phyloP scores from a whole-genome alignment of 1,140 invertebrate genomes.

The Phymastichus coffea region DNA sequence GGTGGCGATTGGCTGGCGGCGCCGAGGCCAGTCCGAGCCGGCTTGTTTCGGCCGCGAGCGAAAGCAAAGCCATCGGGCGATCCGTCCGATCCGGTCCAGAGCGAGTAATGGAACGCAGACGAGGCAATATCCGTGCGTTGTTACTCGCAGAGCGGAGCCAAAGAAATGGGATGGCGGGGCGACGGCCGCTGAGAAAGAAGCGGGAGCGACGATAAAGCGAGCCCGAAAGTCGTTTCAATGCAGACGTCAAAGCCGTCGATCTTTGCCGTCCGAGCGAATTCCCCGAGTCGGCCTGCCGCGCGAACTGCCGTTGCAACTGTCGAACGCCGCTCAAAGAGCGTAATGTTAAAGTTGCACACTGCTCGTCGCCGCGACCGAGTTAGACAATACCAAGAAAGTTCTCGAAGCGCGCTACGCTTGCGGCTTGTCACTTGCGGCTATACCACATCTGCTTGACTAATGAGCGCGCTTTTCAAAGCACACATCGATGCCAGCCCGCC shows the following conservation, averaged over 20 bases:
- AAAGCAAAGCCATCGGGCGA: too few species aligned
- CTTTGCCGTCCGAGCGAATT: constrained; percentile 35
- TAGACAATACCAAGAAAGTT: constrained; percentile 50
- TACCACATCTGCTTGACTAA: constrained; percentile 51
- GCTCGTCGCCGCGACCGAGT: constrained; percentile 9
- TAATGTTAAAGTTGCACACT: constrained; percentile 53
- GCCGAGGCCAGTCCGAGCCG: not conserved
- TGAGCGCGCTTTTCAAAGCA: constrained; percentile 49
- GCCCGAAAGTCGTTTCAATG: not conserved
- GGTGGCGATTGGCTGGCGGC: not conserved
- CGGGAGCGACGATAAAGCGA: not conserved
- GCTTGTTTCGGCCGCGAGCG: too few species aligned
- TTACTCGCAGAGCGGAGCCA: too few species aligned
- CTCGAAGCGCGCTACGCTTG: constrained; percentile 36
- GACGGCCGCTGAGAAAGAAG: not conserved
- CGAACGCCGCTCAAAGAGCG: constrained; percentile 51
- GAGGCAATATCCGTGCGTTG: too few species aligned
- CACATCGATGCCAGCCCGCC: constrained; percentile 1
- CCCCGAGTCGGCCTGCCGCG: constrained; percentile 14
- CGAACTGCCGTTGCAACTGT: constrained; percentile 51
- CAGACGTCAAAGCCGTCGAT: constrained; percentile 20
- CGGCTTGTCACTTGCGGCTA: constrained; percentile 41
- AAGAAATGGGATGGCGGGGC: too few species aligned
- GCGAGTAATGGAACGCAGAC: too few species aligned
- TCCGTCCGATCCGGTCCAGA: too few species aligned